Percentiles rank a stretch among this genome's conserved stretches.
These are phyloP conservation scores for Lateolabrax maculatus DNA, from an alignment of 2,797 vertebrate genomes.

Conservation along the genomic window DNA sequence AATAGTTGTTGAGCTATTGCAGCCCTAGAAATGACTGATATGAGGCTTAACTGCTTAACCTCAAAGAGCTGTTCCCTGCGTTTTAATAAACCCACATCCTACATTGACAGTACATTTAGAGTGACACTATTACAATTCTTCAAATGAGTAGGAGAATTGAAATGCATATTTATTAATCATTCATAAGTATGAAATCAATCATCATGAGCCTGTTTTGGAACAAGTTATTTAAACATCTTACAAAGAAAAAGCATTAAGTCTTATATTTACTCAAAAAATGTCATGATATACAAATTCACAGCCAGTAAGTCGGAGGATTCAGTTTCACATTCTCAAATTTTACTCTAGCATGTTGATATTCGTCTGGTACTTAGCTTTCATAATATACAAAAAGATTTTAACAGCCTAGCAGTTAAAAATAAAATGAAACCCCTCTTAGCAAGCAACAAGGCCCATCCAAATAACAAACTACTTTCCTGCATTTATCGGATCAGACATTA, in stretches of 20 bases:
- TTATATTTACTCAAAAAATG: conserved; percentile 72
- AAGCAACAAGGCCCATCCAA: conserved; percentile 76
- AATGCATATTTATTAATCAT: conserved; percentile 34
- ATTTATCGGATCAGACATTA: conserved; percentile 76
- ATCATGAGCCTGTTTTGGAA: conserved; percentile 73
- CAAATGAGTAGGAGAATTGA: conserved; percentile 4
- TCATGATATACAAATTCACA: conserved; percentile 86
- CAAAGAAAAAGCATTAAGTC: conserved; percentile 64
- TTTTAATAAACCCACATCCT: conserved; percentile 24
- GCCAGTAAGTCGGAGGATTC: conserved; percentile 84
- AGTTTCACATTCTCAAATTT: conserved; percentile 83
- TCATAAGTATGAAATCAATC: conserved; percentile 61
- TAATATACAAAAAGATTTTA: conserved; percentile 84
- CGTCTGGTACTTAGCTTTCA: conserved; percentile 74
- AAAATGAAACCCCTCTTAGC: conserved; percentile 76
- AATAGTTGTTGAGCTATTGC: neutral
- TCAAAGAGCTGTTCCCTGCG: conserved; percentile 3
- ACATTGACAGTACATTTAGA: conserved; percentile 11
- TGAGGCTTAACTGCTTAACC: conserved; percentile 1
- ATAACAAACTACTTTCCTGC: conserved; percentile 74
- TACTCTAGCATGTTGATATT: conserved; percentile 78
- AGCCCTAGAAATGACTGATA: neutral
- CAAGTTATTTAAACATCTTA: conserved; percentile 71
- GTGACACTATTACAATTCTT: neutral
- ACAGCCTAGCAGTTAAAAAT: conserved; percentile 83